These are phyloP conservation scores for Thecocarcelia acutangulata DNA, from an alignment of 2,888 invertebrate genomes.

Conservation along the genomic window DNA sequence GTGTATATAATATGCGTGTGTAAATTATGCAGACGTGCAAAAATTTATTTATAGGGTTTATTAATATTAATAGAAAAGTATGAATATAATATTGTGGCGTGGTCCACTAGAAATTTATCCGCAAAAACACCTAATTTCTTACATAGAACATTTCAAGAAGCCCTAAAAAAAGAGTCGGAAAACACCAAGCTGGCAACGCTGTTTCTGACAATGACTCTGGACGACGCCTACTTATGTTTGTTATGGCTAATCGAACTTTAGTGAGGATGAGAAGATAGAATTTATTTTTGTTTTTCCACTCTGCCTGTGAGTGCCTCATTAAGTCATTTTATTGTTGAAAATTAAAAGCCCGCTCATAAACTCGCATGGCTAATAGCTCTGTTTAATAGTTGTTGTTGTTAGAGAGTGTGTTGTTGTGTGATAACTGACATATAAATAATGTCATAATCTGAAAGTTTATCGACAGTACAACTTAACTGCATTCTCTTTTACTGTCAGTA, in stretches of 20 bases:
- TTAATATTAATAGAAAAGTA: no score
- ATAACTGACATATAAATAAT: constrained; percentile 73
- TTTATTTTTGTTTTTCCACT: neutral
- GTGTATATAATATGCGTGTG: no score
- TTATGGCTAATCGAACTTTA: neutral
- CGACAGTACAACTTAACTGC: constrained; percentile 70
- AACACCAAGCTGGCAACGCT: no score
- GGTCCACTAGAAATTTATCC: no score
- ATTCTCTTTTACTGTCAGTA: constrained; percentile 65
- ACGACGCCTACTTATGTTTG: constrained; percentile 29
- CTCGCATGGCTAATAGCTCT: constrained; percentile 54
- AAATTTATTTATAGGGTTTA: no score
- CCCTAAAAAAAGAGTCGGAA: no score
- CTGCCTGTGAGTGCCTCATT: constrained; percentile 64
- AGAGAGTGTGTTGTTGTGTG: constrained; percentile 43
- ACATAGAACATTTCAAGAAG: no score
- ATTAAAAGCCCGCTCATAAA: constrained; percentile 63
- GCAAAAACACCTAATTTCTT: no score
- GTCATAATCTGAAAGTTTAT: constrained; percentile 74
- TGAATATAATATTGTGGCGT: no score
- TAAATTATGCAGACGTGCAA: no score
- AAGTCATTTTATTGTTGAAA: constrained; percentile 68
- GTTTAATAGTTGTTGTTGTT: constrained; percentile 10
- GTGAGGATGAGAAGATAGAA: constrained; percentile 12
- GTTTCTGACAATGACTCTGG: no score